Evolutionary conservation across 2,113 vertebrate species (phyloP).

Genomic region (Alosa alosa): DNA sequence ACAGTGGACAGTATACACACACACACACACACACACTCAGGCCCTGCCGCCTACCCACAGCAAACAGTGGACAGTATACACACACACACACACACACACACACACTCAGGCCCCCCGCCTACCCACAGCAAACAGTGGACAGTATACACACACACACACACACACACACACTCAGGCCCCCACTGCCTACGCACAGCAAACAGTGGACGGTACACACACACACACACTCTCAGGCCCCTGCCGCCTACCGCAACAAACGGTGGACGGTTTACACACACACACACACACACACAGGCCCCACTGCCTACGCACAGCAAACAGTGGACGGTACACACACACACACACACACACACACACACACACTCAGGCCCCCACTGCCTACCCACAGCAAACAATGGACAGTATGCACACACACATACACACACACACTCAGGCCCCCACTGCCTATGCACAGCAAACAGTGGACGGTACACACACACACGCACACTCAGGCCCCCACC

Average conservation of each 20-base stretch:
- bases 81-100: slow-evolving; percentile 16
- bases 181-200: slow-evolving; percentile 9
- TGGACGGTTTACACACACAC: slow-evolving; percentile 63
- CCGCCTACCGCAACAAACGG: slow-evolving; percentile 49
- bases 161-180: neutral
- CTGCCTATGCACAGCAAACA: neutral
- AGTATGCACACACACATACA: too few species aligned
- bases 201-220: slow-evolving; percentile 66
- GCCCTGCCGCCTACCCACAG: too few species aligned
- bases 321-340: slow-evolving; percentile 76
- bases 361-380: neutral
- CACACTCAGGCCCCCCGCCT: neutral
- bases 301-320: slow-evolving; percentile 58
- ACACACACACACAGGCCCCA: too few species aligned
- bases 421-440: too few species aligned
- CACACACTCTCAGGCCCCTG: too few species aligned
- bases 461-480: neutral
- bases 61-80: neutral
- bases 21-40: too few species aligned
- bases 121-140: slow-evolving; percentile 87
- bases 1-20: slow-evolving; percentile 65
- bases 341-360: too few species aligned
- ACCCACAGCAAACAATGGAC: neutral
- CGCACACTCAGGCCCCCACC: slow-evolving; percentile 37
- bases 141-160: slow-evolving; percentile 71